A percentile compares a stretch with the other conserved stretches of the same genome.
Conservation (phyloP, 1,140 invertebrate species). For the Caenorhabditis elegans region DNA sequence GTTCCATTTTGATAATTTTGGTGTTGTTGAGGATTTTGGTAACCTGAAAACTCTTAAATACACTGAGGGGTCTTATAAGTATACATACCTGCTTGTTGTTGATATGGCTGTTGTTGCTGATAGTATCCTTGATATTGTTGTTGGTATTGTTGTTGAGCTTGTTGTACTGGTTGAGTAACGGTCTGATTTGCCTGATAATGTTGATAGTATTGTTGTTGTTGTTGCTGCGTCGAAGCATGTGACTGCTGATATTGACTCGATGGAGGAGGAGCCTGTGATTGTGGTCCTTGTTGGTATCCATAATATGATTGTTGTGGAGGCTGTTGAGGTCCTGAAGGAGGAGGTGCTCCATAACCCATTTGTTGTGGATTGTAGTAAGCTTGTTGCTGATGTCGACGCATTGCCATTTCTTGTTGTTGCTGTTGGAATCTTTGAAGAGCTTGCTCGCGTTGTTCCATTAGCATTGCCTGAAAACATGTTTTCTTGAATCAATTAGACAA, state of each 20-base stretch:
- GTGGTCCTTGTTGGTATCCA: neutral
- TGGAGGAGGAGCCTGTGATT: neutral
- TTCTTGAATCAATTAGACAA: neutral
- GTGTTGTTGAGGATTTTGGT: neutral
- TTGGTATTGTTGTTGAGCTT: neutral
- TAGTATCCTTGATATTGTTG: conserved; percentile 2
- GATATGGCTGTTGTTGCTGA: neutral
- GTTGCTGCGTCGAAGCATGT: neutral
- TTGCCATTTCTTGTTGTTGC: conserved; percentile 60
- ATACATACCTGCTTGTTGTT: neutral
- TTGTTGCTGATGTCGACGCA: conserved; percentile 45
- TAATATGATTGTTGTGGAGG: neutral
- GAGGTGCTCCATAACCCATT: neutral
- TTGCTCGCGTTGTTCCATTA: conserved; percentile 57
- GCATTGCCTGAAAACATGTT: conserved; percentile 59
- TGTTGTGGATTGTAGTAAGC: conserved; percentile 14
- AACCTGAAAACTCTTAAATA: neutral
- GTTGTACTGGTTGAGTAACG: neutral
- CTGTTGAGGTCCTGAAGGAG: too few species aligned
- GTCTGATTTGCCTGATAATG: neutral
- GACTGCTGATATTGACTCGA: neutral
- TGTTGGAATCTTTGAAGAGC: conserved; percentile 64
- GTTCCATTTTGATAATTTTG: conserved; percentile 3
- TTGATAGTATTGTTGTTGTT: neutral
- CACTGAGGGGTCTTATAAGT: neutral